A percentile compares a stretch with the other conserved stretches of the same genome.
phyloP scores from a whole-genome alignment of 2,888 invertebrate species.

The Apodemia duryi region DNA sequence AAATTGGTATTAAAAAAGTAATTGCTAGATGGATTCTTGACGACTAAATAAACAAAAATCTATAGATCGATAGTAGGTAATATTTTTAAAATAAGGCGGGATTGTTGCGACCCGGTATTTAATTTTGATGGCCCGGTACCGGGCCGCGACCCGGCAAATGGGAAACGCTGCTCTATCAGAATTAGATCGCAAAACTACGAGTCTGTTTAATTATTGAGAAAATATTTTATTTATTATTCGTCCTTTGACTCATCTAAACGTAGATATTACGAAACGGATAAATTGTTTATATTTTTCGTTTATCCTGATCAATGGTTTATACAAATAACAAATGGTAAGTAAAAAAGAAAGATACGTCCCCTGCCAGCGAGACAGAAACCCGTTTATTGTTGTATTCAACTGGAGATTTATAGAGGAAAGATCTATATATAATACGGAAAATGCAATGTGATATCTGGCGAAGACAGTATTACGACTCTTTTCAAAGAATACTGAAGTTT shows the following conservation, averaged over 20 bases:
- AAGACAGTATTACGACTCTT: slow-evolving; percentile 6
- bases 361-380: slow-evolving; percentile 9
- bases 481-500: slow-evolving; percentile 14
- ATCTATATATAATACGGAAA: slow-evolving; percentile 9
- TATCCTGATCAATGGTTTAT: neutral
- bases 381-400: slow-evolving; percentile 2
- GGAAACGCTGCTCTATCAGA: too few relatives aligned
- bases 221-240: neutral
- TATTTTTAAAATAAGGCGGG: too few relatives aligned
- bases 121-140: too few relatives aligned
- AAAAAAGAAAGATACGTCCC: slow-evolving; percentile 7
- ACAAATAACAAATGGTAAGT: slow-evolving; percentile 8
- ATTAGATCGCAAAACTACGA: too few relatives aligned
- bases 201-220: too few relatives aligned
- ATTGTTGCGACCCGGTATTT: too few relatives aligned
- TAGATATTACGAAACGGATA: neutral
- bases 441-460: slow-evolving; percentile 14
- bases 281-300: neutral
- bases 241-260: neutral
- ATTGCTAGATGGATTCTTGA: too few relatives aligned
- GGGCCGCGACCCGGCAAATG: too few relatives aligned
- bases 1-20: too few relatives aligned
- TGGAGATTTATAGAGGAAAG: neutral
- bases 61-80: too few relatives aligned
- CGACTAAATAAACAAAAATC: too few relatives aligned